Conservation (phyloP, 2,113 vertebrate species). For the Calidris pugnax region DNA sequence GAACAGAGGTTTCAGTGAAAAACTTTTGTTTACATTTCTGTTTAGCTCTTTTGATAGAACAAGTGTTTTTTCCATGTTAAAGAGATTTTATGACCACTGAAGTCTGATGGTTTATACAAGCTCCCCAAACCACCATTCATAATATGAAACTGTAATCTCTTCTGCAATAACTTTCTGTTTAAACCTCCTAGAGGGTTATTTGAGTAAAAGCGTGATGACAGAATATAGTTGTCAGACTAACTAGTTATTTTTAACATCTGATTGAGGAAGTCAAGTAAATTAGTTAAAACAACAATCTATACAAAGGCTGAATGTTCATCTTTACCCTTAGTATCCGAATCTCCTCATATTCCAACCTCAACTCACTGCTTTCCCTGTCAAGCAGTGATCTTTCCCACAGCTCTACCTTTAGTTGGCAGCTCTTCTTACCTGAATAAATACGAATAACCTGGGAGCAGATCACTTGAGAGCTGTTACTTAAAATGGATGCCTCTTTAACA, state of each 20-base stretch:
- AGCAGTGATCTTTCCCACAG: not conserved
- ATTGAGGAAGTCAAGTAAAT: not conserved
- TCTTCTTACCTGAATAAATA: not conserved
- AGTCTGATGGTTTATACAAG: not conserved
- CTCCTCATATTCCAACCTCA: not conserved
- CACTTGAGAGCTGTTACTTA: not conserved
- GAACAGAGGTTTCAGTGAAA: not conserved
- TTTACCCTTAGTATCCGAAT: not conserved
- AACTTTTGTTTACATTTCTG: not conserved
- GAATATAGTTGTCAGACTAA: not conserved
- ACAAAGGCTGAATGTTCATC: not conserved
- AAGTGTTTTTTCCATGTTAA: not conserved
- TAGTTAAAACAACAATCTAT: not conserved
- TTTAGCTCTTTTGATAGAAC: not conserved
- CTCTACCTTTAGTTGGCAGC: not conserved
- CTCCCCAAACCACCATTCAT: not conserved
- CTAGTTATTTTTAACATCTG: not conserved
- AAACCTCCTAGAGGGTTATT: not conserved
- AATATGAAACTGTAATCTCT: not conserved
- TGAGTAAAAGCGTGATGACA: not conserved
- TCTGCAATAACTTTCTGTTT: not conserved
- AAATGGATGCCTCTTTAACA: not conserved
- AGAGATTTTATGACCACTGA: fast-evolving
- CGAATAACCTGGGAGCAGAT: not conserved
- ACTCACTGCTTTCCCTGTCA: not conserved